Conservation (phyloP, 1,140 invertebrate genomes). For the Tetranychus cinnabarinus region DNA sequence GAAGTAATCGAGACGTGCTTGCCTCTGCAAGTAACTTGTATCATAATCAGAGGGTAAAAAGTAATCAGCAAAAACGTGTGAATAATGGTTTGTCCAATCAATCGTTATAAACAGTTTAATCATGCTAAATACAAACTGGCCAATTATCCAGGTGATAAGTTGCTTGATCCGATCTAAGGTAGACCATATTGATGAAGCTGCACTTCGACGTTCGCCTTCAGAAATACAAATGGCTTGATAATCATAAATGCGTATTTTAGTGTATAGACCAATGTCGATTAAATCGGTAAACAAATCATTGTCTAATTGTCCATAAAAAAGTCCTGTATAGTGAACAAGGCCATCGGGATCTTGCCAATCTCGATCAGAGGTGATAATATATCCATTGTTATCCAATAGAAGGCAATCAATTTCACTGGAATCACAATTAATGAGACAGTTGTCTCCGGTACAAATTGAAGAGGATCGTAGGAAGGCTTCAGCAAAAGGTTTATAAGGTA, state of each 20-base stretch:
- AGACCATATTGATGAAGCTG: not conserved
- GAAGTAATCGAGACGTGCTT: not conserved
- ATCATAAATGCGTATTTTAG: conserved; percentile 43
- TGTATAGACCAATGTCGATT: not conserved
- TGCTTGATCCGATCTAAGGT: conserved; percentile 5
- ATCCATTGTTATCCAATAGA: conserved; percentile 73
- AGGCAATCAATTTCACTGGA: conserved; percentile 46
- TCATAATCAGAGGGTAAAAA: not conserved
- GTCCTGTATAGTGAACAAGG: not conserved
- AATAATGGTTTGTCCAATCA: not conserved
- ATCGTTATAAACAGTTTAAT: not conserved
- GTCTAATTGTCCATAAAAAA: conserved; percentile 1
- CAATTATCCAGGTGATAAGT: conserved; percentile 5
- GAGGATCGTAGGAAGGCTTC: not conserved
- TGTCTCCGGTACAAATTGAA: not conserved
- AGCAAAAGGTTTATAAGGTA: not conserved
- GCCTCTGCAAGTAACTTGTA: not conserved
- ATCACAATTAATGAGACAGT: conserved; percentile 1
- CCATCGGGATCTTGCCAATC: not conserved
- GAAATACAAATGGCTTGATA: conserved; percentile 65
- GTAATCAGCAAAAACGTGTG: not conserved
- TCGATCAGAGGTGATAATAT: conserved; percentile 39
- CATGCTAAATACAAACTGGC: not conserved
- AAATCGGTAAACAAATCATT: not conserved
- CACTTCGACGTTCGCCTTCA: conserved; percentile 21